phyloP scores from a whole-genome alignment of 2,113 vertebrate genomes.

The Halichoeres trimaculatus region DNA sequence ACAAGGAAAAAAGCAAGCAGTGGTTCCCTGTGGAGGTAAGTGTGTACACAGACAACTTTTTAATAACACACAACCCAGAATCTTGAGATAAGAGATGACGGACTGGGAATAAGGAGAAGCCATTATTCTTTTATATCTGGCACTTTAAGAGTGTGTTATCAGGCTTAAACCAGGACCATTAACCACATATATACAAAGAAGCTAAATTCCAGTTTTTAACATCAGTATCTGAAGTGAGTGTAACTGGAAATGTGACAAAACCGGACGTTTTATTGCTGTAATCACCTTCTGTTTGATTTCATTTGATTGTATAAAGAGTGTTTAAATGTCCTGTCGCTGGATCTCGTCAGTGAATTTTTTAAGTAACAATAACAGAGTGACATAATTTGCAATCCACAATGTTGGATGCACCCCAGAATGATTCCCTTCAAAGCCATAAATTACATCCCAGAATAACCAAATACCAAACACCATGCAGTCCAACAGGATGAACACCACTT shows the following conservation, averaged over 20 bases:
- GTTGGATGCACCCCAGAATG: background rate
- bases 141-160: background rate
- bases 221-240: background rate
- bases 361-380: background rate
- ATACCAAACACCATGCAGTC: conserved; percentile 34
- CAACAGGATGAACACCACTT: conserved; percentile 30
- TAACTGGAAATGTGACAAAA: background rate
- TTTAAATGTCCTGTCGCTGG: background rate
- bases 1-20: conserved; percentile 38
- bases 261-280: background rate
- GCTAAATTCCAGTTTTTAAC: background rate
- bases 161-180: conserved; percentile 11
- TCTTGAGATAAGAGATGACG: conserved; percentile 13
- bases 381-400: background rate
- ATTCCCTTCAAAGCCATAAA: background rate
- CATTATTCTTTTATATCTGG: conserved; percentile 5
- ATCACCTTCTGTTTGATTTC: background rate
- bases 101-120: background rate
- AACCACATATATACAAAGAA: background rate
- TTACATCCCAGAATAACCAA: background rate
- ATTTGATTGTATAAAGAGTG: background rate
- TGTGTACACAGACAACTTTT: conserved; percentile 16
- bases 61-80: background rate
- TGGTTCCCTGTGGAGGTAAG: conserved; percentile 32
- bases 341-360: background rate